phyloP scores from a whole-genome alignment of 1,140 invertebrate species.

The Brachystomella parvula region DNA sequence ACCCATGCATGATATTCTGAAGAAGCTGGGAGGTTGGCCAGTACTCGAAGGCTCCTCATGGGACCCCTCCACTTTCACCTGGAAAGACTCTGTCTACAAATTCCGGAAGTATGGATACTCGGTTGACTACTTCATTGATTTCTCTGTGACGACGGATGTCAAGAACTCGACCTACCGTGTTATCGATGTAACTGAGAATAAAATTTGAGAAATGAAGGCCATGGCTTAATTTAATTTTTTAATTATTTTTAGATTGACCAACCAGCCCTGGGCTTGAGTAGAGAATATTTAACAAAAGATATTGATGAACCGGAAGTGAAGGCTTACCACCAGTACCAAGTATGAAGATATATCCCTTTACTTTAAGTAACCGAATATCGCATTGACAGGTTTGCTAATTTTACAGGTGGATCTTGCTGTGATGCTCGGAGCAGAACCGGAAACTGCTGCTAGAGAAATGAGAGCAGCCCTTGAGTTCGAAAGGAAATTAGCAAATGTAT shows the following conservation, averaged over 20 bases:
- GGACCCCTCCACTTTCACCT: conserved; percentile 63
- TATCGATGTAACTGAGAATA: conserved; percentile 61
- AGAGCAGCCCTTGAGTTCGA: conserved; percentile 81
- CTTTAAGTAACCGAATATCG: not conserved
- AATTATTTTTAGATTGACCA: conserved; percentile 69
- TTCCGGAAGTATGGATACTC: conserved; percentile 72
- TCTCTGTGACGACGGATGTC: conserved; percentile 80
- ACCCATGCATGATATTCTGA: conserved; percentile 61
- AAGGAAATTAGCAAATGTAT: conserved; percentile 85
- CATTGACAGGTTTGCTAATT: not conserved
- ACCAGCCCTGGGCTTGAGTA: conserved; percentile 72
- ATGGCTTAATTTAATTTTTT: conserved; percentile 16
- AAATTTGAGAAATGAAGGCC: not conserved
- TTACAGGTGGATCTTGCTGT: conserved; percentile 61
- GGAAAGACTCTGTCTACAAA: conserved; percentile 72
- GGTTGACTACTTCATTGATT: conserved; percentile 85
- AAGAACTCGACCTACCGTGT: conserved; percentile 77
- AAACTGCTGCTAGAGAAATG: conserved; percentile 63
- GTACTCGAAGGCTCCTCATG: conserved; percentile 68
- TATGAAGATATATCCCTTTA: conserved; percentile 40
- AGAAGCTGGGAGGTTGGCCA: conserved; percentile 81
- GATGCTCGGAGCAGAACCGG: conserved; percentile 70
- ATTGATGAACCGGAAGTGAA: conserved; percentile 65
- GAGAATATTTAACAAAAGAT: conserved; percentile 82
- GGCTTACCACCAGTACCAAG: conserved; percentile 74